A percentile compares a stretch with the other conserved stretches of the same genome.
Conservation (phyloP, 2,113 vertebrate species). For the Phrynosoma platyrhinos region DNA sequence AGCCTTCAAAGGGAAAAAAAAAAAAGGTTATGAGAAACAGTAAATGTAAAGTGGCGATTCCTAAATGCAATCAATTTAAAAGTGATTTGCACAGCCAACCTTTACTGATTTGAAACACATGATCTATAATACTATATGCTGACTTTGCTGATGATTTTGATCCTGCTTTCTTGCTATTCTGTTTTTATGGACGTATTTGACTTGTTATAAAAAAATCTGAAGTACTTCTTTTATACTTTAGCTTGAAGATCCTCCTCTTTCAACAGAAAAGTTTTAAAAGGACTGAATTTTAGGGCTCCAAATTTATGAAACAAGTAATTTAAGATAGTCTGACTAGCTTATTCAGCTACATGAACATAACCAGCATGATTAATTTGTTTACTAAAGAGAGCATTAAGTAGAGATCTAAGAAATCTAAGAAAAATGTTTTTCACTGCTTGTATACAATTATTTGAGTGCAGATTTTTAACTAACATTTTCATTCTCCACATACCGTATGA, state of each 20-base stretch:
- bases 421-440: neutral
- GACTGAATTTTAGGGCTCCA: neutral
- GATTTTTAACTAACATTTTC: neutral
- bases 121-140: neutral
- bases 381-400: neutral
- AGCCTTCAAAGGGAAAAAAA: constrained; percentile 79
- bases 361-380: neutral
- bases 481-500: neutral
- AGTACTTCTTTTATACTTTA: too few relatives aligned
- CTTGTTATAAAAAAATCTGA: too few relatives aligned
- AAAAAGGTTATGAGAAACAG: neutral
- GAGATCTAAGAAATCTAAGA: neutral
- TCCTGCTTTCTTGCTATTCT: neutral
- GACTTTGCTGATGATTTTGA: neutral
- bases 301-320: neutral
- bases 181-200: neutral
- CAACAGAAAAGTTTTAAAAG: neutral
- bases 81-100: too few relatives aligned
- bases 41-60: neutral
- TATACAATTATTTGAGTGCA: neutral
- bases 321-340: neutral
- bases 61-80: neutral
- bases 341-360: neutral
- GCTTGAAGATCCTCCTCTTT: neutral
- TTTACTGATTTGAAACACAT: too few relatives aligned